Conservation (phyloP, 2,888 invertebrate species). For the Pollenia angustigena region DNA sequence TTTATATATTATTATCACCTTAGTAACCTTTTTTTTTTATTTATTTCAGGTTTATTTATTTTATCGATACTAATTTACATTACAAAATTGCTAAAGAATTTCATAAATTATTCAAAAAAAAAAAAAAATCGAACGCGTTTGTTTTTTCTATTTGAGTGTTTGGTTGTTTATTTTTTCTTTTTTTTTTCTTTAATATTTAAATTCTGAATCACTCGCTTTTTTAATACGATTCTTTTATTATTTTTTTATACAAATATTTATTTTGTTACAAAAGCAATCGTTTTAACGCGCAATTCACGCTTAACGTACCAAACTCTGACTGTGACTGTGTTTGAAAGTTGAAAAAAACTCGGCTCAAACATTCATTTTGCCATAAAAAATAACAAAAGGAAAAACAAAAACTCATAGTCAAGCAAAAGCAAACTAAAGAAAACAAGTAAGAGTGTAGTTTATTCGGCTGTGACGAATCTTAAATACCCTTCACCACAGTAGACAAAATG, state of each 20-base stretch:
- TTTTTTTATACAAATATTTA: conserved; percentile 2
- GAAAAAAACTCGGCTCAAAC: conserved; percentile 74
- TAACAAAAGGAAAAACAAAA: not conserved
- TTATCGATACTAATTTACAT: conserved; percentile 28
- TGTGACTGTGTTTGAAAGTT: conserved; percentile 70
- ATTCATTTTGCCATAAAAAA: conserved; percentile 21
- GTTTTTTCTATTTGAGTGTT: conserved; percentile 45
- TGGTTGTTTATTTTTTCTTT: not conserved
- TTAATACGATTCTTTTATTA: conserved; percentile 14
- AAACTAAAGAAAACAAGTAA: not conserved
- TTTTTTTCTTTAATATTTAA: conserved; percentile 12
- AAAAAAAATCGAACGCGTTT: conserved; percentile 46
- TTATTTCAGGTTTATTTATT: conserved; percentile 56
- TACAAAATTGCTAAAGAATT: conserved; percentile 22
- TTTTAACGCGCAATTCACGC: conserved; percentile 72
- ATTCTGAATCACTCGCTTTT: conserved; percentile 32
- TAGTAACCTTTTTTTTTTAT: conserved; percentile 61
- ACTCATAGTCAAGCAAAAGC: not conserved
- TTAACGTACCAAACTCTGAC: conserved; percentile 75
- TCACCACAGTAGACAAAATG: too few species aligned
- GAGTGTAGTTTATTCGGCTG: too few species aligned
- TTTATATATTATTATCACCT: conserved; percentile 53
- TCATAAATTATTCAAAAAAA: not conserved
- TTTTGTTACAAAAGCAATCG: not conserved
- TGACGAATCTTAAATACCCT: too few species aligned